Percentiles rank a stretch among this genome's conserved stretches.
phyloP scores from a whole-genome alignment of 2,797 vertebrate species.

The Muraenolepis orangiensis region DNA sequence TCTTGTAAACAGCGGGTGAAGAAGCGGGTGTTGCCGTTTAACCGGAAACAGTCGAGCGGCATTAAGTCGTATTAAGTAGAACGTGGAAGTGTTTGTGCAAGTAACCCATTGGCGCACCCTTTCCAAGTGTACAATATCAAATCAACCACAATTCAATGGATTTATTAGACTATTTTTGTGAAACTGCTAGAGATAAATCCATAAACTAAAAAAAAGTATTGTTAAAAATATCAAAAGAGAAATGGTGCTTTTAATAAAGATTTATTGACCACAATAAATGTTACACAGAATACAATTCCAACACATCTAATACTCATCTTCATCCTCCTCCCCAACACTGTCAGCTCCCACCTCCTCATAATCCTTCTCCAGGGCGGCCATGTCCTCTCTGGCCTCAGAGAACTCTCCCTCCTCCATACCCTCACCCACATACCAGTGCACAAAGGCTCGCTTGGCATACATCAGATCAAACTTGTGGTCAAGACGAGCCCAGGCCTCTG shows the following conservation, averaged over 20 bases:
- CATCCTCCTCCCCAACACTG: constrained; percentile 49
- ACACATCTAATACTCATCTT: constrained; percentile 21
- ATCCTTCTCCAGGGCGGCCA: constrained; percentile 45
- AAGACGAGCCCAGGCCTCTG: constrained; percentile 39
- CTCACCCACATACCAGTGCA: constrained; percentile 50
- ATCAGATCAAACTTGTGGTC: constrained; percentile 41
- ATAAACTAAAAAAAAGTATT: not conserved
- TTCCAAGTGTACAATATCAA: no score
- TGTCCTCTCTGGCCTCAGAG: constrained; percentile 48
- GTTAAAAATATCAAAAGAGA: not conserved
- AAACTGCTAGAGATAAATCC: not conserved
- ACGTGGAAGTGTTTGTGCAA: no score
- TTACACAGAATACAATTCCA: not conserved
- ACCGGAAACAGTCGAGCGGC: no score
- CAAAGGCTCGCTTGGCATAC: constrained; percentile 38
- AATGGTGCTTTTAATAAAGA: not conserved
- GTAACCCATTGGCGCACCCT: no score
- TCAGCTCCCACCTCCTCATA: constrained; percentile 42
- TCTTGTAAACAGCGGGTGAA: no score
- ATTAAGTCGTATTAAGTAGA: no score
- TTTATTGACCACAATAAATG: constrained; percentile 2
- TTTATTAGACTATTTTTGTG: not conserved
- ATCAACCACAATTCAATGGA: not conserved
- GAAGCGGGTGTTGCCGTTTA: no score
- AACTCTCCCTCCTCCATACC: constrained; percentile 57